phyloP scores from a whole-genome alignment of 2,113 vertebrate genomes.

The Phaetusa simplex region DNA sequence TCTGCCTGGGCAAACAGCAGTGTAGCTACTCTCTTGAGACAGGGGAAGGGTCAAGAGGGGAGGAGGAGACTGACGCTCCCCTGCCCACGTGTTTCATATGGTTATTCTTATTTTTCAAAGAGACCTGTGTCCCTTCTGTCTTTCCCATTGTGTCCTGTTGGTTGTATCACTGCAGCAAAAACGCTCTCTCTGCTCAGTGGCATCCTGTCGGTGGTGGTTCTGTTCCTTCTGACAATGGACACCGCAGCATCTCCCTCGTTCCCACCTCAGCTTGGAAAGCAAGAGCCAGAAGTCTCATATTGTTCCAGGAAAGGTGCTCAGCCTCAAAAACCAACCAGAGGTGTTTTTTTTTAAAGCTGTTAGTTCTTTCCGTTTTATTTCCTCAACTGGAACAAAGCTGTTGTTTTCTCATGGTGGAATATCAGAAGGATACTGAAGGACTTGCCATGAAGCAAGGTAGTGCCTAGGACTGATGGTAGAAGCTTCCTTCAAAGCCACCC shows the following conservation, averaged over 20 bases:
- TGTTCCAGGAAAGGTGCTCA: background rate
- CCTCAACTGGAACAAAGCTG: background rate
- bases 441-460: background rate
- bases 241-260: background rate
- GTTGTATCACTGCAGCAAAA: background rate
- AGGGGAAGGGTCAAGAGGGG: constrained; percentile 22
- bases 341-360: background rate
- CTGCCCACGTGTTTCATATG: constrained; percentile 22
- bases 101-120: constrained; percentile 57
- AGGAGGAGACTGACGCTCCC: background rate
- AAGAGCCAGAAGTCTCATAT: background rate
- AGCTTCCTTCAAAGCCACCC: background rate
- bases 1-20: background rate
- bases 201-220: background rate
- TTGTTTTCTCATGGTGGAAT: background rate
- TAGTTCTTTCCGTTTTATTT: constrained; percentile 35
- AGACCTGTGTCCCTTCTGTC: background rate
- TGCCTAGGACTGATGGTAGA: background rate
- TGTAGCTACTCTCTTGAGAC: background rate
- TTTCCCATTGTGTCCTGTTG: constrained; percentile 51
- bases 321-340: background rate
- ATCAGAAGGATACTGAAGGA: background rate
- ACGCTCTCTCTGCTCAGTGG: constrained; percentile 7
- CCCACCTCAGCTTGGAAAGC: background rate
- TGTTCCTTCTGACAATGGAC: constrained; percentile 33